Base-by-base conservation (phyloP, 53 echinoderm and acorn worm species). In the Paelopatides confundens region DNA sequence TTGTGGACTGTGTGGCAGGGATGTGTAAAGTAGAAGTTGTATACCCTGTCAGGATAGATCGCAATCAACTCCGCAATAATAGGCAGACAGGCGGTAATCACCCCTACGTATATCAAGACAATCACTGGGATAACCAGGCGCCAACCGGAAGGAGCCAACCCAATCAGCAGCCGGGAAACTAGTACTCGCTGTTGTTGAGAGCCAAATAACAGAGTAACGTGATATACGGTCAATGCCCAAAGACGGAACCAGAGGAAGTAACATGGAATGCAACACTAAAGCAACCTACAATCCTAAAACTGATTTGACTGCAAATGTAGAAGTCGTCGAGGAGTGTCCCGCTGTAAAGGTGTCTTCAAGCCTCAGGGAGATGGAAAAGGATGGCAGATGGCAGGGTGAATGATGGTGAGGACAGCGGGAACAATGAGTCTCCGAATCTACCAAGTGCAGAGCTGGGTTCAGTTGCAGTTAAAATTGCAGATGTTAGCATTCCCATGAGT, bases 171-270 rank as follows among this genome's bases (percentile, higher is more conserved):
- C n/a, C 17, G 69, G 89, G 69, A 89, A 89, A 89, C 83, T 89
- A 89, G 62, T 27, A 8, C 35, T 53, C 89, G 69, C 89, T 89
- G 71, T 63, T 89, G 82, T 88, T 88, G 82, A 35, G 88, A 69
- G 88, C 82, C n/a, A 69, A 89, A 89, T 63, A 89, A 67, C 71
- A 82, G 89, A 58, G 89, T 53, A n/a, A n/a, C n/a, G 0, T 24
- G 17, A 2, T 35, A 26, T 65, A 1, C 58, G 31, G 82, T 63
- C 14, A 3, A 8, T 82, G 58, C 36, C 63, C 69, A 12, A 13
- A 69, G 69, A 69, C 40, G 7, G 11, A 6, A 40, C 40, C 6
- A 40, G 11, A 11, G 11, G 6, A 40, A 40, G 0, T 8, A 11
- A 40, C 11, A 40, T 8, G 40, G n/a, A n/a, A n/a, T n/a, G n/a